phyloP scores from a whole-genome alignment of 2,113 vertebrate genomes.

The Gobio gobio region DNA sequence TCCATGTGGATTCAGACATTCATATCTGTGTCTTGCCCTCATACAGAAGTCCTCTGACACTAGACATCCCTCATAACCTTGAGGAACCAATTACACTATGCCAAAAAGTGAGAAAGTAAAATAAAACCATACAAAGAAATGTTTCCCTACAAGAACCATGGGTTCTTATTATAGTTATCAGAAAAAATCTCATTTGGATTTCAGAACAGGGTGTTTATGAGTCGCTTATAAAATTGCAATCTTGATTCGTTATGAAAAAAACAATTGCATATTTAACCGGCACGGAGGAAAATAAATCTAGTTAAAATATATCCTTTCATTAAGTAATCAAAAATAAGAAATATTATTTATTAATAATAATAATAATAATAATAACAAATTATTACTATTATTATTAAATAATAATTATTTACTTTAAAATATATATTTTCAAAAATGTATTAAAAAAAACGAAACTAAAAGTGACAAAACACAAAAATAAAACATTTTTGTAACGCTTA shows the following conservation, averaged over 20 bases:
- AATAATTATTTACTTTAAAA: no score
- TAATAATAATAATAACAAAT: not conserved
- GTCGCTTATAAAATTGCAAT: not conserved
- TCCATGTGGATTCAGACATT: constrained; percentile 16
- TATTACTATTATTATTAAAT: no score
- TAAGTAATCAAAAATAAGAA: not conserved
- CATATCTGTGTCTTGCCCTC: constrained; percentile 32
- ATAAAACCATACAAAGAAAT: constrained; percentile 11
- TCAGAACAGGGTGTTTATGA: not conserved
- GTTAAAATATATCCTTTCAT: not conserved
- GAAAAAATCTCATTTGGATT: not conserved
- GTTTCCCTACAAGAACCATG: not conserved
- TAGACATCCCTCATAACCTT: constrained; percentile 20
- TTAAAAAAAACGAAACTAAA: not conserved
- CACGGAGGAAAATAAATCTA: not conserved
- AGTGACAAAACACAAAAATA: not conserved
- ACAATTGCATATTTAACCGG: not conserved
- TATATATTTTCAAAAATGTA: no score
- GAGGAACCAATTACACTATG: constrained; percentile 26
- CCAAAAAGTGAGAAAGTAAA: not conserved
- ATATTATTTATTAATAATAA: not conserved
- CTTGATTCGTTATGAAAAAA: not conserved
- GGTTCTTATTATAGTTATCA: not conserved
- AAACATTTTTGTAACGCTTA: not conserved
- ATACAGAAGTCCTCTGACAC: constrained; percentile 35